Evolutionary conservation across 2,797 vertebrate species (phyloP).

Genomic region (Karalla daura): DNA sequence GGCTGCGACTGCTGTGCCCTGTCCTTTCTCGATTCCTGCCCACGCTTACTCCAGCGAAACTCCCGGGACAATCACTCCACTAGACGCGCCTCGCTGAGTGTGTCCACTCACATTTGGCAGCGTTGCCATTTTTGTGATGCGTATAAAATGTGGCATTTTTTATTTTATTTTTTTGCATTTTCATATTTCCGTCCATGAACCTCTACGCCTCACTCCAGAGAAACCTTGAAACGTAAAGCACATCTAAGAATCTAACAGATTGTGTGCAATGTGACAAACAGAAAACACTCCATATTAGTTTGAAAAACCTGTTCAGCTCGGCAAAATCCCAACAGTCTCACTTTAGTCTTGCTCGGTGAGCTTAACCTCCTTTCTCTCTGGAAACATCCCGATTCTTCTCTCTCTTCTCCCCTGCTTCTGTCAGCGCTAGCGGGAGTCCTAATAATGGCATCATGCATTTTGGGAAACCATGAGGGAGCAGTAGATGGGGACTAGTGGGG

Average conservation of each 20-base stretch:
- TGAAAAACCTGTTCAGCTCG: not conserved
- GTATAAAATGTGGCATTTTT: not conserved
- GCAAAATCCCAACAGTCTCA: not conserved
- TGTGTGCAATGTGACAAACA: slow-evolving; percentile 10
- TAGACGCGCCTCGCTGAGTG: slow-evolving; percentile 15
- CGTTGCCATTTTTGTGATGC: not conserved
- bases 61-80: slow-evolving; percentile 38
- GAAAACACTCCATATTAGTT: not conserved
- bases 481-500: slow-evolving; percentile 24
- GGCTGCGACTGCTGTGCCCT: slow-evolving; percentile 58
- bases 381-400: slow-evolving; percentile 5
- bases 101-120: slow-evolving; percentile 28
- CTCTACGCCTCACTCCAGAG: slow-evolving; percentile 9
- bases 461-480: slow-evolving; percentile 37
- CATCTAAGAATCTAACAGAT: slow-evolving; percentile 3
- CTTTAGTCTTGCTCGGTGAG: slow-evolving; percentile 17
- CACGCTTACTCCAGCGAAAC: slow-evolving; percentile 50
- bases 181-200: slow-evolving; percentile 13
- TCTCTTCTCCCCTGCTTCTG: slow-evolving; percentile 17
- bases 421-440: slow-evolving; percentile 20
- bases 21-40: slow-evolving; percentile 63
- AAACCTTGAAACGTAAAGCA: slow-evolving; percentile 17
- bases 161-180: slow-evolving; percentile 9
- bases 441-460: slow-evolving; percentile 57
- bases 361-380: slow-evolving; percentile 13